These are phyloP conservation scores for Tyrannus savana DNA, from an alignment of 2,113 vertebrate species.

Conservation along the genomic window DNA sequence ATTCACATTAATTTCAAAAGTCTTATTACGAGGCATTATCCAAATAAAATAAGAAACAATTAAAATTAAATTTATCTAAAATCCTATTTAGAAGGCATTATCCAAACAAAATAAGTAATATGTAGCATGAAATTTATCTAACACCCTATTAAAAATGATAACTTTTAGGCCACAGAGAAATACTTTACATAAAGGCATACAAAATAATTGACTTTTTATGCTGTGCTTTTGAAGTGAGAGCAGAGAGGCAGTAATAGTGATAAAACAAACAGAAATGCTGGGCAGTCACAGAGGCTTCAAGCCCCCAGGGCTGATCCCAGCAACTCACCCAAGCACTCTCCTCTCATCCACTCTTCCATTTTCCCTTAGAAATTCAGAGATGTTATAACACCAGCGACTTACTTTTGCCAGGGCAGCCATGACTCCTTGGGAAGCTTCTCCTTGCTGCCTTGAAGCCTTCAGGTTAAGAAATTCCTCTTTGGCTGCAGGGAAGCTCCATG, in stretches of 20 bases:
- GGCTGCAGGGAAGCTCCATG: not conserved
- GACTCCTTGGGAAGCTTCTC: not conserved
- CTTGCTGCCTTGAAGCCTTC: not conserved
- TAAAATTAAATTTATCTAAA: conserved; percentile 22
- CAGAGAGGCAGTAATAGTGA: not conserved
- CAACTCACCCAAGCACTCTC: not conserved
- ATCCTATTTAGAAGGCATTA: not conserved
- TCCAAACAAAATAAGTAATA: conserved; percentile 37
- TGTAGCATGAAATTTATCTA: not conserved
- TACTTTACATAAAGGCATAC: not conserved
- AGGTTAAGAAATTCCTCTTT: not conserved
- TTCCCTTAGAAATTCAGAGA: not conserved
- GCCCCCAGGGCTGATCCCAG: not conserved
- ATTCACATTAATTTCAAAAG: conserved; percentile 25
- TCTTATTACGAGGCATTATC: not conserved
- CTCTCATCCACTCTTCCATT: not conserved
- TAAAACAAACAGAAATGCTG: not conserved
- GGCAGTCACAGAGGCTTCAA: not conserved
- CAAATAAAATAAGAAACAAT: conserved; percentile 62
- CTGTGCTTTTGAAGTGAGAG: not conserved
- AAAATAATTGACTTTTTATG: not conserved
- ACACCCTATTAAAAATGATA: not conserved
- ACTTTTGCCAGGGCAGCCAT: not conserved
- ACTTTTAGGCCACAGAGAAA: not conserved
- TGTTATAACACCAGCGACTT: not conserved